phyloP scores from a whole-genome alignment of 2,113 vertebrate genomes.

The Gobius niger region DNA sequence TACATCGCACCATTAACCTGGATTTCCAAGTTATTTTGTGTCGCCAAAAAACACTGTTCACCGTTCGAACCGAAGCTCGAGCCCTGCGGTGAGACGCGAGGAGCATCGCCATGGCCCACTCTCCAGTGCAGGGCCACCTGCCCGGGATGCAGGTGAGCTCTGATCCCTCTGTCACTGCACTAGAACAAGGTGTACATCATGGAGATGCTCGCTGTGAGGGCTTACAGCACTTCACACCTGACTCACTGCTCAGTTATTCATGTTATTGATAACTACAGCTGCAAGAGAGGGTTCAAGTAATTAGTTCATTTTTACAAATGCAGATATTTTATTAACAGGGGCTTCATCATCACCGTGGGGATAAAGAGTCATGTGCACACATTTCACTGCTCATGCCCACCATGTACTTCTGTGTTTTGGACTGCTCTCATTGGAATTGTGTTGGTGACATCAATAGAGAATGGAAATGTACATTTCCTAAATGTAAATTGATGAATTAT shows the following conservation, averaged over 20 bases:
- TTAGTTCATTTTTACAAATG: too few species aligned
- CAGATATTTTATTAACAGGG: too few species aligned
- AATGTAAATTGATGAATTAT: too few species aligned
- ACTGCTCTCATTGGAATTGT: constrained; percentile 30
- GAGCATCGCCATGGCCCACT: constrained; percentile 85
- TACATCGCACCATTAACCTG: not conserved
- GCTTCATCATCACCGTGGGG: not conserved
- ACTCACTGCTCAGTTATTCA: not conserved
- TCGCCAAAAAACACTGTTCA: constrained; percentile 28
- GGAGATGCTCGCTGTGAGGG: constrained; percentile 9
- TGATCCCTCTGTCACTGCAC: not conserved
- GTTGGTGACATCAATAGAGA: constrained; percentile 36
- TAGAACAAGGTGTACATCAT: constrained; percentile 30
- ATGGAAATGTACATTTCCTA: constrained; percentile 17
- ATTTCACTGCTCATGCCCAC: not conserved
- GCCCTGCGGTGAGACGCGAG: constrained; percentile 21
- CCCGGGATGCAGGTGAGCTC: constrained; percentile 92
- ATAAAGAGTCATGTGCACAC: not conserved
- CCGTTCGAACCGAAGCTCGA: constrained; percentile 29
- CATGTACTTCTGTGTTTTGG: constrained; percentile 41
- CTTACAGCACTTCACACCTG: not conserved
- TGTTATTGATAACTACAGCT: too few species aligned
- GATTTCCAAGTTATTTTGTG: not conserved
- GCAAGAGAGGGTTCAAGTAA: too few species aligned
- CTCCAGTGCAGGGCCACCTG: constrained; percentile 88